Evolutionary conservation across 1,140 invertebrate species (phyloP).

Genomic region (Aethina tumida): DNA sequence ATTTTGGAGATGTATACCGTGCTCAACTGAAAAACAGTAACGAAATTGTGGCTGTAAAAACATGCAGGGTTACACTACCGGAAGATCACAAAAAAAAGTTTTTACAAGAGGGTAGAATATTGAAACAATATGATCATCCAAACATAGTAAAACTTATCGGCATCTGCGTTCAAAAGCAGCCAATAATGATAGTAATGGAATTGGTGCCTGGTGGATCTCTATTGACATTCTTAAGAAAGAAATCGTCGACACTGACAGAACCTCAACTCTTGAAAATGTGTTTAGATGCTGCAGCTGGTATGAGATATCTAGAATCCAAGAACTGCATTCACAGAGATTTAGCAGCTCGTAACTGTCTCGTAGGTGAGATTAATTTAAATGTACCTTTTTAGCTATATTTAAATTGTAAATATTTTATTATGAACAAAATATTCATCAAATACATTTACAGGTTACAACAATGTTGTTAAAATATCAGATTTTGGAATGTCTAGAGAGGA

Average conservation of each 20-base stretch:
- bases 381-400: too few species aligned
- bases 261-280: constrained; percentile 82
- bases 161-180: constrained; percentile 95
- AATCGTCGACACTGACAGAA: constrained; percentile 54
- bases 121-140: constrained; percentile 94
- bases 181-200: constrained; percentile 99
- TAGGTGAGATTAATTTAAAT: constrained; percentile 63
- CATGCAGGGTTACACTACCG: constrained; percentile 83
- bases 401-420: too few species aligned
- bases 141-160: constrained; percentile 96
- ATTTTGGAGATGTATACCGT: constrained; percentile 95
- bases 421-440: constrained; percentile 1
- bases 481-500: constrained; percentile 98
- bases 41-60: constrained; percentile 90
- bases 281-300: constrained; percentile 85
- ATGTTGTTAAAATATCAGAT: constrained; percentile 92
- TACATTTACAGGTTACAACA: constrained; percentile 50
- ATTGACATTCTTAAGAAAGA: constrained; percentile 76
- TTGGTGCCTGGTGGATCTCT: constrained; percentile 90
- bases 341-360: constrained; percentile 89
- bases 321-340: constrained; percentile 95
- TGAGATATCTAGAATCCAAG: constrained; percentile 93
- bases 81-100: constrained; percentile 96
- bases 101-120: constrained; percentile 87
- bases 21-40: constrained; percentile 73